These are phyloP conservation scores for Gambusia yucatana DNA, from an alignment of 2,797 vertebrate species.

Conservation along the genomic window DNA sequence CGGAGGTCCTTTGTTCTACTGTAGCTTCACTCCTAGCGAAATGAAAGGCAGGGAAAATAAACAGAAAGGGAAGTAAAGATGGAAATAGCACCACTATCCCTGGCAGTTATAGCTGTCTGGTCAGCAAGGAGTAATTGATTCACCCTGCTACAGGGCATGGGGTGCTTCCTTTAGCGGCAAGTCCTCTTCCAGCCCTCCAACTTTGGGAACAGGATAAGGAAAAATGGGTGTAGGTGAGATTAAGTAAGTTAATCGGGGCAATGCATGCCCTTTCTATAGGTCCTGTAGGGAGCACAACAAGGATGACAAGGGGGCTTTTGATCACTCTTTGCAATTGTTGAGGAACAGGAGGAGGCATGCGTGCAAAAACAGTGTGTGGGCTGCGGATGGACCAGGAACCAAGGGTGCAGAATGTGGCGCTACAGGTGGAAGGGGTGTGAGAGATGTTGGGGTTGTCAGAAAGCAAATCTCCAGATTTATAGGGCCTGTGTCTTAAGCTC, in stretches of 20 bases:
- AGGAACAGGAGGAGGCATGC: conserved; percentile 57
- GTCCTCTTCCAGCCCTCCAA: conserved; percentile 75
- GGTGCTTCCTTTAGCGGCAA: conserved; percentile 68
- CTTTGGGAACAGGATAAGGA: conserved; percentile 48
- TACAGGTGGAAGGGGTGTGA: conserved; percentile 37
- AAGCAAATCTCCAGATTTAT: conserved; percentile 73
- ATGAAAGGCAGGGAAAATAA: conserved; percentile 43
- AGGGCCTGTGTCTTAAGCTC: conserved; percentile 93
- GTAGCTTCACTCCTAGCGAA: conserved; percentile 82
- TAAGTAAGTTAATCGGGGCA: conserved; percentile 51
- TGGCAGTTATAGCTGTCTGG: conserved; percentile 74
- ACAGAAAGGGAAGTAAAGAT: conserved; percentile 40
- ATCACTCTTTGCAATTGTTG: conserved; percentile 41
- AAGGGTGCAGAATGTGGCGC: conserved; percentile 43
- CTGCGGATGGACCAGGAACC: conserved; percentile 57
- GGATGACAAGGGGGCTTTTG: conserved; percentile 35
- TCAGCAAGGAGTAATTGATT: conserved; percentile 59
- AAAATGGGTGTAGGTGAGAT: conserved; percentile 30
- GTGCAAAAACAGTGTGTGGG: conserved; percentile 49
- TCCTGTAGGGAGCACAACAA: conserved; percentile 59
- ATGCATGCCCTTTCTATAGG: conserved; percentile 44
- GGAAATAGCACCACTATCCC: conserved; percentile 72
- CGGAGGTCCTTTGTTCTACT: conserved; percentile 81
- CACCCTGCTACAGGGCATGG: conserved; percentile 60
- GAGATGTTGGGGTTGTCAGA: conserved; percentile 48